Conservation (phyloP, 2,113 vertebrate species). For the Oxyruncus cristatus region DNA sequence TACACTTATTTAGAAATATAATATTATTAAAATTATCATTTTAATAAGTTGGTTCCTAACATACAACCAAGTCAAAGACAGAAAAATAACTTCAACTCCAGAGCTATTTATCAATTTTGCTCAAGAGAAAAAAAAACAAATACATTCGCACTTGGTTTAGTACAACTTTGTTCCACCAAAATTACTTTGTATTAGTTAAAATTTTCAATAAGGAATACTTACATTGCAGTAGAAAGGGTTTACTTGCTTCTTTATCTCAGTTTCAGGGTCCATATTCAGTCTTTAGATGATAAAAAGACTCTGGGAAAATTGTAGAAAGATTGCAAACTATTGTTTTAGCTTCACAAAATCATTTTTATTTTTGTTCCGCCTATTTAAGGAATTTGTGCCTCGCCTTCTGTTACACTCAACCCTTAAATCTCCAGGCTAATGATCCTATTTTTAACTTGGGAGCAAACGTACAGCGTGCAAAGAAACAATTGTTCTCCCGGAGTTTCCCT, state of each 20-base stretch:
- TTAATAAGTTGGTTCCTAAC: neutral
- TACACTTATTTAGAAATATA: neutral
- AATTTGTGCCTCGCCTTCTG: neutral
- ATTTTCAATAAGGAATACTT: neutral
- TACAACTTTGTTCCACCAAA: neutral
- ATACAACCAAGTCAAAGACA: neutral
- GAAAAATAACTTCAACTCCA: neutral
- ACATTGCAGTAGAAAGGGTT: slow-evolving; percentile 54
- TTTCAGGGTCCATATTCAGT: slow-evolving; percentile 4
- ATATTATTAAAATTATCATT: neutral
- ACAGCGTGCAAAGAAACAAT: neutral
- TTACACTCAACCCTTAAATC: neutral
- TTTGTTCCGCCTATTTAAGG: neutral
- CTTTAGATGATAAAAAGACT: neutral
- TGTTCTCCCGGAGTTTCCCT: neutral
- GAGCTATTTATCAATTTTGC: neutral
- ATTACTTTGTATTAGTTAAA: neutral
- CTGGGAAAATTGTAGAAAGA: neutral
- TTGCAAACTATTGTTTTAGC: neutral
- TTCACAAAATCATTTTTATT: neutral
- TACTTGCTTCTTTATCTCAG: neutral
- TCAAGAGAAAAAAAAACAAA: neutral
- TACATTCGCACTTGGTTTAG: neutral
- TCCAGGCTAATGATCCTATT: fast-evolving
- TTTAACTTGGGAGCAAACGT: neutral